phyloP scores from a whole-genome alignment of 2,113 vertebrate genomes.

The Melospiza georgiana region DNA sequence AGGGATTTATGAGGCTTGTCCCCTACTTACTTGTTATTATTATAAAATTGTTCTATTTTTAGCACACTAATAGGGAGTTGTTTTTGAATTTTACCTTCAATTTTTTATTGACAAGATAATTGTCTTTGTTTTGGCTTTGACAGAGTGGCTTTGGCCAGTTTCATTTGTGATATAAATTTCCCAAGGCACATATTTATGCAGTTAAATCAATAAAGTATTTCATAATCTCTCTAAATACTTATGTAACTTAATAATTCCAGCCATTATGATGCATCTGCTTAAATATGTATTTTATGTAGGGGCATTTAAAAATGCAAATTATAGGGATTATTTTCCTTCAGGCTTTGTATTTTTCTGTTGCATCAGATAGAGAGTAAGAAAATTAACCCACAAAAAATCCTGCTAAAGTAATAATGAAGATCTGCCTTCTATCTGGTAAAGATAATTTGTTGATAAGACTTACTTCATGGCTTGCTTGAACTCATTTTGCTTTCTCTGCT shows the following conservation, averaged over 20 bases:
- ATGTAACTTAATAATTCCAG: constrained; percentile 56
- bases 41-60: background rate
- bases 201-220: constrained; percentile 67
- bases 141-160: background rate
- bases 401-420: constrained; percentile 44
- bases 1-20: background rate
- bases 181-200: constrained; percentile 44
- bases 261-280: constrained; percentile 50
- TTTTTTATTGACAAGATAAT: constrained; percentile 37
- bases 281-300: constrained; percentile 55
- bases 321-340: constrained; percentile 56
- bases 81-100: background rate
- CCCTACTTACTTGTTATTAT: background rate
- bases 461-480: background rate
- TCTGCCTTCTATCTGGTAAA: constrained; percentile 34
- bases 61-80: background rate
- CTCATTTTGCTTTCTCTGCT: constrained; percentile 29
- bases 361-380: constrained; percentile 60
- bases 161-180: constrained; percentile 43
- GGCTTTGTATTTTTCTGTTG: constrained; percentile 61
- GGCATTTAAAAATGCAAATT: constrained; percentile 64
- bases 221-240: constrained; percentile 66
- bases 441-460: constrained; percentile 47
- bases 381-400: constrained; percentile 64
- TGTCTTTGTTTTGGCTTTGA: constrained; percentile 56